Base-by-base conservation (phyloP, 2,888 invertebrate species). In the Melinopterus prodromus region DNA sequence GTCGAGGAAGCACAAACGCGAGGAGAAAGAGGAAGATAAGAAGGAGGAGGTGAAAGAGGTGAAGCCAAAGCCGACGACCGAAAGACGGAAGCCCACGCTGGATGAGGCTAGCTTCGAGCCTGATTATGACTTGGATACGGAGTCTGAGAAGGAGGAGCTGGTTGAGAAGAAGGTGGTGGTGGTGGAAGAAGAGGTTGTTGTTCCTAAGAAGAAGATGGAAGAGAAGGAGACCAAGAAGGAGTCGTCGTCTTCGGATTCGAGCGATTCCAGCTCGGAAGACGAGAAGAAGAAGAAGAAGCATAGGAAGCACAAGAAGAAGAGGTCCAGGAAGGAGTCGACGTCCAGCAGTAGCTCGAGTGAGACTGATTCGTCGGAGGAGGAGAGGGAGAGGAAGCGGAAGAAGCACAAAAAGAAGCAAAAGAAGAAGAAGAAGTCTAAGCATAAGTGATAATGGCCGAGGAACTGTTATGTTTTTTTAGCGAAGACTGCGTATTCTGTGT, bases 101-200 rank as follows among this genome's bases (percentile, higher is more conserved):
- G 94, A 95, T 84, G 95, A 95, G 88, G 92, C 94, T 0, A 93
- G 91, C 85, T 95, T 95, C 86, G 95, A 94, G 85, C 95, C 94
- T 0, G 95, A 95, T 86, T 95, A 95, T 87, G 95, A 95, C 83
- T 91, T 93, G 6, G 94, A 94, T 81, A 91, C 90, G 16, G 94
- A 94, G 84, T 90, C 90, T 2, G 93, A 94, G 81, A 92, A 91
- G 14, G 92, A 92, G 69, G 85, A 84, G 69, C 84, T 83, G 14
- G 86, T 1, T 86, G 81, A 80, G 69, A 79, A 80, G 74, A 76
- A 78, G 70, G 26, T 79, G 69, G n/a, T 75, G 35, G 6, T 79
- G 80, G 5, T 83, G 84, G n/a, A 83, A 83, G 12, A 86, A 85
- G n/a, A n/a, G n/a, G n/a, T n/a, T n/a, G n/a, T n/a, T n/a, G 9